These are phyloP conservation scores for Drosophila parthenogenetica DNA, from an alignment of 2,888 invertebrate genomes.

Conservation along the genomic window DNA sequence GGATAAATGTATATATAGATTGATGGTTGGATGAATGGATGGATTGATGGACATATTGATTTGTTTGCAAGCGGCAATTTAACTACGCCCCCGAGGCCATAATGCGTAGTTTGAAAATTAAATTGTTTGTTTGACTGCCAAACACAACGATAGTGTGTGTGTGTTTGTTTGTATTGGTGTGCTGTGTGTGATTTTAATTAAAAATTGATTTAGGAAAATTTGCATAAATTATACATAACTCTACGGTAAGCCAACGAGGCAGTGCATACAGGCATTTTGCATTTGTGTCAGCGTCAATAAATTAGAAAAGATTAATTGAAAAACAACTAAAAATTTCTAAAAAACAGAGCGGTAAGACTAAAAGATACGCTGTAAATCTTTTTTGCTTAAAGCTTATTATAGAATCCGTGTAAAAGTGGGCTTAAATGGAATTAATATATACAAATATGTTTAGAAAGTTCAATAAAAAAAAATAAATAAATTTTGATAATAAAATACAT, in stretches of 20 bases:
- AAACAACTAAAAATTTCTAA: slow-evolving; percentile 43
- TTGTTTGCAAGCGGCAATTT: slow-evolving; percentile 54
- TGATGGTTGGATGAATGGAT: slow-evolving; percentile 22
- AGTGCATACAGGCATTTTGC: slow-evolving; percentile 42
- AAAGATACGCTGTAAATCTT: slow-evolving; percentile 11
- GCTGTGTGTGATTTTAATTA: slow-evolving; percentile 68
- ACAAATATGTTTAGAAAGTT: too few species aligned
- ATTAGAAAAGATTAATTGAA: slow-evolving; percentile 76
- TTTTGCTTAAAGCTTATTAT: background rate
- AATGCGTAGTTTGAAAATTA: slow-evolving; percentile 47
- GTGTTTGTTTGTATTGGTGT: slow-evolving; percentile 16
- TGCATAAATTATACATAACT: slow-evolving; percentile 77
- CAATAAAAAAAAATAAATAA: too few species aligned
- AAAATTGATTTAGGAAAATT: slow-evolving; percentile 77
- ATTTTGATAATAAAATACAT: too few species aligned
- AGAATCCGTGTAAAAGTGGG: too few species aligned
- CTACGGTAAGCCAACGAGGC: slow-evolving; percentile 61
- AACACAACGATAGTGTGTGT: slow-evolving; percentile 5
- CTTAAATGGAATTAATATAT: too few species aligned
- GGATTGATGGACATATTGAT: slow-evolving; percentile 62
- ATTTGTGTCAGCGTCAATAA: slow-evolving; percentile 67
- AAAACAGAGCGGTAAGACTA: background rate
- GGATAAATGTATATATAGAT: slow-evolving; percentile 10
- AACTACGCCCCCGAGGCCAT: slow-evolving; percentile 39
- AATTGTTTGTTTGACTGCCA: slow-evolving; percentile 58